Evolutionary conservation across 2,888 invertebrate genomes (phyloP), one percentile per base, ranked within the genome.

Genomic region (Odontocerum albicorne): DNA sequence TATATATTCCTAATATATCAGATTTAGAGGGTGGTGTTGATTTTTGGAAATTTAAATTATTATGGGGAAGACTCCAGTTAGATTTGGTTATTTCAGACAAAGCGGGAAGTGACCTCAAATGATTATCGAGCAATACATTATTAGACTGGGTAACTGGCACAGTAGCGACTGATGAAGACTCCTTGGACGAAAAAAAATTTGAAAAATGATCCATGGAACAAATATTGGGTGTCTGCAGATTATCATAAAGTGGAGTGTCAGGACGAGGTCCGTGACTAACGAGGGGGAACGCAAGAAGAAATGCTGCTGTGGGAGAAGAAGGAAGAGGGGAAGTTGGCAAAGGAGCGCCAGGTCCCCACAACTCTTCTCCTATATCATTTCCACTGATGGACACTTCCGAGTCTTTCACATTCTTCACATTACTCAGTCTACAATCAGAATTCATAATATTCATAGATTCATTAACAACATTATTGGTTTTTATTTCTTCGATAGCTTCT

Each of bases 291-390:
- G 88, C 85, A 73, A 87, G 80, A 8, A 89, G 72, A 66, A 88
- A 88, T 1, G 89, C 89, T 10, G 88, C 89, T 2, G 88, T 88
- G 3, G 89, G 88, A 1, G 88, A 88, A 45, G 77, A 75, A 49
- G 78, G 77, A 17, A 55, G 36, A 2, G 55, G 59, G 10, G 59
- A 56, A n/a, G 55, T 33, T 12, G 46, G 31, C 15, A 42, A 32
- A 6, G 45, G 43, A 1, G 36, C 42, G 12, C 16, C 31, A 10
- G 16, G 15, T 3, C 38, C 38, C 12, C 49, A 27, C 21, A 40
- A 8, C n/a, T 40, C 40, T n/a, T 40, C 40, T 6, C 20, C 40
- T 17, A 40, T 20, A 17, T 40, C 40, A 27, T 27, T 27, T 27
- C 27, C 27, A 27, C 10, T 13, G 6, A 36, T 36, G n/a, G 36